Percentiles rank a stretch among this genome's conserved stretches.
phyloP scores from a whole-genome alignment of 2,888 invertebrate genomes.

The Tetheella fluctuosa region DNA sequence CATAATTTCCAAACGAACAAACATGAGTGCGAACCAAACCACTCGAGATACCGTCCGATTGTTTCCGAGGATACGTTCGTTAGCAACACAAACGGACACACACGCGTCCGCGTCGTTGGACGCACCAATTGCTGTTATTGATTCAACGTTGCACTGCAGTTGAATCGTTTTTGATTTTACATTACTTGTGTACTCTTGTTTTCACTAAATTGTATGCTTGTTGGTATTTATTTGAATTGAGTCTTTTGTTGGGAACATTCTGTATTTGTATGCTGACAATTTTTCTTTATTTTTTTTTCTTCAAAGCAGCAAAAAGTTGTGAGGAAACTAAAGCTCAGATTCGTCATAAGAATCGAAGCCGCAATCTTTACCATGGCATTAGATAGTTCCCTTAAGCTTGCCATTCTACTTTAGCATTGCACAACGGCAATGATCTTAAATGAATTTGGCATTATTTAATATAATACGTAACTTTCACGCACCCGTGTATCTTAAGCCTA shows the following conservation, averaged over 20 bases:
- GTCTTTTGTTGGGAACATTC: too few species aligned
- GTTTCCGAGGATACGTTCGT: slow-evolving; percentile 10
- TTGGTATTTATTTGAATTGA: neutral
- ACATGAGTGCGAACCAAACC: neutral
- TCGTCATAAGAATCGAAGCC: too few species aligned
- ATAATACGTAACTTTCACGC: too few species aligned
- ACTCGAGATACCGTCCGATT: slow-evolving; percentile 1
- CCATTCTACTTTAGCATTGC: too few species aligned
- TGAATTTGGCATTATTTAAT: too few species aligned
- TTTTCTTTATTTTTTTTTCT: too few species aligned
- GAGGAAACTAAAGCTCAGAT: too few species aligned
- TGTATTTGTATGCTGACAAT: neutral
- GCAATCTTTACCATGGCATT: too few species aligned
- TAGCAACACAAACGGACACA: slow-evolving; percentile 14
- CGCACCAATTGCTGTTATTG: neutral
- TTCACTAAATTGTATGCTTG: neutral
- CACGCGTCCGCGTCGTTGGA: neutral
- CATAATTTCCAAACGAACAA: slow-evolving; percentile 7
- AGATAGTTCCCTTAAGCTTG: too few species aligned
- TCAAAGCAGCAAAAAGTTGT: too few species aligned
- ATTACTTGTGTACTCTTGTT: slow-evolving; percentile 2
- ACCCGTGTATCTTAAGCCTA: too few species aligned
- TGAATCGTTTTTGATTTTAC: neutral
- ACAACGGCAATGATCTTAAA: too few species aligned
- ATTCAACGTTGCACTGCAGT: neutral